Evolutionary conservation across 2,888 invertebrate genomes (phyloP), one percentile per base, ranked within the genome.

Genomic region (Ectobius pallidus): DNA sequence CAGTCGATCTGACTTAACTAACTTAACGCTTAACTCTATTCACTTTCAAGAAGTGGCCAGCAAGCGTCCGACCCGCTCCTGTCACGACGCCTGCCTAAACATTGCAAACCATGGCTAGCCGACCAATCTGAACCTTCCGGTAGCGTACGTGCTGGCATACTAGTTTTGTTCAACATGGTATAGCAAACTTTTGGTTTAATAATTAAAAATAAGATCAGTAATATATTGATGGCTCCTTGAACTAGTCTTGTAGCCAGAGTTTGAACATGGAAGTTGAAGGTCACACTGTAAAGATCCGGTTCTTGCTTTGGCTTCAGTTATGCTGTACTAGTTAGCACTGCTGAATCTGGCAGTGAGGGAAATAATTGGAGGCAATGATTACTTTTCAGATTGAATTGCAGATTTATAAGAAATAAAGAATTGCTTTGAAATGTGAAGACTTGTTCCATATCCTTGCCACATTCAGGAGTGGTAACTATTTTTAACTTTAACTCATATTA

Each of bases 1-100:
- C 42, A 63, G 63, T 39, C 34, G 42, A 22, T 22, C 42, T 63
- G 20, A 63, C 63, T 42, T 71, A 68, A 73, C 76, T 76, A 75
- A 76, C 76, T 73, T 72, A 75, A 75, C 75, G 68, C 74, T 75
- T 74, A 71, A 75, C 75, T 77, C 73, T 76, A 75, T 77, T 77
- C 75, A 75, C 75, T 77, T 77, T 77, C 76, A 77, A 77, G 76
- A 76, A 77, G 77, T 76, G 76, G 73, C 76, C 76, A 76, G 75
- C 74, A 73, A 74, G 75, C 65, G 69, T 72, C 70, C 73, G 72
- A 34, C 75, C 72, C 62, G 73, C 58, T 63, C 69, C 74, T 71
- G 73, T 71, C 76, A 73, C 44, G 65, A 68, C 68, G 71, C 74
- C 72, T 68, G 75, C 74, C 55, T 70, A 71, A 71, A 69, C 61